Base-by-base conservation (phyloP, 2,888 invertebrate species). In the Elgonia sp. region DNA sequence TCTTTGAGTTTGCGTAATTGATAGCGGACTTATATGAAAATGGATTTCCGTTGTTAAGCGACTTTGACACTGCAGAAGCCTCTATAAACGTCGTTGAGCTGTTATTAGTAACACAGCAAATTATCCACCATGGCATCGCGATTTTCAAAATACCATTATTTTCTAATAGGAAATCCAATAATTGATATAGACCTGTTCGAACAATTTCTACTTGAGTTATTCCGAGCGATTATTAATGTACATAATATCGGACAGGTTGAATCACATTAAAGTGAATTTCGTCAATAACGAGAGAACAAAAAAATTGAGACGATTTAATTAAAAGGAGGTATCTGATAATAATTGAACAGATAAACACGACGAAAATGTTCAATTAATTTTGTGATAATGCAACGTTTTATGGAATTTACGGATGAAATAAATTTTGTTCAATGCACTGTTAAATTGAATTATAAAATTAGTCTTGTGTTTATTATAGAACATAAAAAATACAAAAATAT, bases 161-260 rank as follows among this genome's bases (percentile, higher is more conserved):
- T 62, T 39, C 29, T 62, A 53, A 37, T 21, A 63, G 80, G 60
- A 80, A 80, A 80, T 69, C 67, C 67, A 62, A 80, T 80, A 81
- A 81, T 72, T 72, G 72, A 81, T 62, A 37, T 46, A 14, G 62
- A 70, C 60, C 50, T 55, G 69, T 60, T 57, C 60, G 70, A 80
- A 42, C 70, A 57, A 57, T 80, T 65, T 79, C 60, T 60, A 16
- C 42, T 42, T n/a, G 67, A 77, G 67, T 57, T 67, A n/a, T 77
- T 40, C 20, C 40, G 46, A 9, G 37, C 79, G 67, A 67, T 79
- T 79, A 67, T 79, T 67, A 42, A 67, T 79, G 79, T 79, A 63
- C 53, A 76, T 63, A 76, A 63, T 76, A 63, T 39, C 39, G 50
- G 65, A 39, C 65, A 77, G 55, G 37, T 39, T 57, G 55, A 20